Evolutionary conservation across 1,140 invertebrate genomes (phyloP), one percentile per base, ranked within the genome.

Genomic region (Pararge aegeria): DNA sequence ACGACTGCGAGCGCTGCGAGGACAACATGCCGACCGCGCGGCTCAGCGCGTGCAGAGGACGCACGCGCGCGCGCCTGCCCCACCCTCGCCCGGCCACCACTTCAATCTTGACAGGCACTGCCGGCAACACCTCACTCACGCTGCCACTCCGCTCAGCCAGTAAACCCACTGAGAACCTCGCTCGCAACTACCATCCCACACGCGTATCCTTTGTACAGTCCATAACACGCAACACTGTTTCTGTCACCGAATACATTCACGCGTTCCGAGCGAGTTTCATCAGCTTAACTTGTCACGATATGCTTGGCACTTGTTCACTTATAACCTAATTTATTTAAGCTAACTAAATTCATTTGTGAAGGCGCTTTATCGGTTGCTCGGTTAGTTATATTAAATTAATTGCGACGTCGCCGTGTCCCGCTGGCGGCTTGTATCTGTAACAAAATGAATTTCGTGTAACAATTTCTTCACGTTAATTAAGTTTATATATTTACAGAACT

Each of bases 1-100:
- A 90, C 53, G 87, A 88, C 78, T 89, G 89, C 63, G 82, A 86
- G 40, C 89, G 80, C 81, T 90, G 89, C 73, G 87, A 81, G 58
- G 76, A 73, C 78, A 87, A 64, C 83, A 83, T 87, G 66, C 78
- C 83, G 72, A 75, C 80, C 75, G 75, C 75, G 73, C 81, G 80
- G 68, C 74, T 66, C 61, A 83, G 68, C 75, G 74, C 72, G 70
- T 73, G 75, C 75, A 83, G 64, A 63, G 82, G 80, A 57, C 80
- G 78, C 79, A 83, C 85, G 69, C 83, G 83, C 78, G 78, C 81
- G 61, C 84, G 78, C 83, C 85, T 82, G 34, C 77, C 80, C 78
- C 85, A 87, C 64, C 77, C 79, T 71, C 80, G 79, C 82, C 82
- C 81, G 52, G 65, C 80, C 80, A 84, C 83, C 77, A 81, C 82